Conservation (phyloP, 2,888 invertebrate species). For the Chironomus riparius region DNA sequence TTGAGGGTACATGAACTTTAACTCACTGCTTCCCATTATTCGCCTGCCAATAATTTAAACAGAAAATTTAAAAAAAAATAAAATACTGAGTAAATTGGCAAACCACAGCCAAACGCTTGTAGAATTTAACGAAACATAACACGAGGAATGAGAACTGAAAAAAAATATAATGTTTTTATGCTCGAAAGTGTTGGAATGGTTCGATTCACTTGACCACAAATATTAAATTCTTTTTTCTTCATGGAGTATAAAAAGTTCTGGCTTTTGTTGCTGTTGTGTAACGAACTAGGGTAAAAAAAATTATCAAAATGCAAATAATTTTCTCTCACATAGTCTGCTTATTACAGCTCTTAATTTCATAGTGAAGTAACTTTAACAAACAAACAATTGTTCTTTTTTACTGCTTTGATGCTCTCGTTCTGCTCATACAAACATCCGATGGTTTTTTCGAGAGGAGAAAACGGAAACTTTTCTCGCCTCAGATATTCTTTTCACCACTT, state of each 20-base stretch:
- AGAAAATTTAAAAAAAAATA: too few relatives aligned
- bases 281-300: too few relatives aligned
- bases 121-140: neutral
- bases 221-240: neutral
- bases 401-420: constrained; percentile 20
- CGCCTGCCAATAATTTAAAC: too few relatives aligned
- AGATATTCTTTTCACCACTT: neutral
- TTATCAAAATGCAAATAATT: too few relatives aligned
- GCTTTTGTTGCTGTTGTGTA: neutral
- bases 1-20: constrained; percentile 12
- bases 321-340: neutral
- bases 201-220: constrained; percentile 25
- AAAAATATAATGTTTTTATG: constrained; percentile 8
- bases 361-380: neutral
- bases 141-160: neutral
- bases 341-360: neutral
- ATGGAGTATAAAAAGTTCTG: neutral
- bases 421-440: constrained; percentile 16
- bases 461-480: neutral
- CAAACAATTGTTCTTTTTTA: neutral
- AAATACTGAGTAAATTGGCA: neutral
- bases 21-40: neutral
- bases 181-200: constrained; percentile 9
- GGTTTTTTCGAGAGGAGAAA: constrained; percentile 1
- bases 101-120: neutral